A percentile compares a stretch with the other conserved stretches of the same genome.
phyloP scores from a whole-genome alignment of 2,797 vertebrate genomes.

The Picus viridis region DNA sequence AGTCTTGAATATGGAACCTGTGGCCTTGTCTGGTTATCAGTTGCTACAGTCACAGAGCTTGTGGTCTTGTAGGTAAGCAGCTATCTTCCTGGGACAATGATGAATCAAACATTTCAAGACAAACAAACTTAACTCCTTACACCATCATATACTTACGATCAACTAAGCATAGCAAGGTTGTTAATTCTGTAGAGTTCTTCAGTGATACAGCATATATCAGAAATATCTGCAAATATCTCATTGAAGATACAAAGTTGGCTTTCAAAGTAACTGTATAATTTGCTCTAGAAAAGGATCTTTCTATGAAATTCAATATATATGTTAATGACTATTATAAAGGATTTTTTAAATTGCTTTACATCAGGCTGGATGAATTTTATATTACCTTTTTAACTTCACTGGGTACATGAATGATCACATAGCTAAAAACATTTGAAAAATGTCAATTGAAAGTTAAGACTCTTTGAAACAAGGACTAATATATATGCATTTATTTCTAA shows the following conservation, averaged over 20 bases:
- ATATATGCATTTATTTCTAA: not conserved
- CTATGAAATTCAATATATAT: not conserved
- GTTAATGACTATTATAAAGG: not conserved
- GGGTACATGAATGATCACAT: not conserved
- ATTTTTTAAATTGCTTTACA: not conserved
- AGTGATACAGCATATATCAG: not conserved
- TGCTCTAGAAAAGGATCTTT: not conserved
- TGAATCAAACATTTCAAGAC: too few relatives aligned
- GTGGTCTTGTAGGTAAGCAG: too few relatives aligned
- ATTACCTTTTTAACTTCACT: not conserved
- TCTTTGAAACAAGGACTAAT: not conserved
- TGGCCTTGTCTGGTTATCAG: too few relatives aligned
- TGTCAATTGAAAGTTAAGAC: not conserved
- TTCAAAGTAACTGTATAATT: not conserved
- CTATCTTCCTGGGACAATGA: too few relatives aligned
- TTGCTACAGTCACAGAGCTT: too few relatives aligned
- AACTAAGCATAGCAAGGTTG: not conserved
- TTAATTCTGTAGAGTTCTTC: not conserved
- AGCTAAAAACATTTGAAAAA: conserved; percentile 6
- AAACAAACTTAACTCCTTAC: too few relatives aligned
- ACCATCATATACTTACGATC: not conserved
- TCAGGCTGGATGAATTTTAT: not conserved
- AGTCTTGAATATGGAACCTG: too few relatives aligned
- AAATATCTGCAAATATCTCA: not conserved
- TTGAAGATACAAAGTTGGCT: not conserved